phyloP scores from a whole-genome alignment of 2,888 invertebrate genomes.

The Polydesmus complanatus region DNA sequence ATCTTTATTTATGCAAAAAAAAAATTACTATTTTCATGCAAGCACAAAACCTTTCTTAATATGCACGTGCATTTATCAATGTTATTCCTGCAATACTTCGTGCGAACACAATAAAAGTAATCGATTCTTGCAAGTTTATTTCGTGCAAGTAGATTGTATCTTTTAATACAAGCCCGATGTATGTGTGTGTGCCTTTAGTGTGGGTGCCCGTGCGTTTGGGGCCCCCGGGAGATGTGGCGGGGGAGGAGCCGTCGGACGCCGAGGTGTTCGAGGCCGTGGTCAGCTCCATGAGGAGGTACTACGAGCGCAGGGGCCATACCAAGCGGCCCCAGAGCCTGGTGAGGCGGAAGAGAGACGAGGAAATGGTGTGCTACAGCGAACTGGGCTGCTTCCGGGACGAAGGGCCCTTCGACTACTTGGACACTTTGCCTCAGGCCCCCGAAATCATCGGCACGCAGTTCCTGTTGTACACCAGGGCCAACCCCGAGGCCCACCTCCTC shows the following conservation, averaged over 20 bases:
- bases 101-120: no score
- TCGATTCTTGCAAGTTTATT: no score
- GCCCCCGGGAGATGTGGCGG: no score
- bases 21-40: no score
- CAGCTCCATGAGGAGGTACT: constrained; percentile 36
- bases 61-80: no score
- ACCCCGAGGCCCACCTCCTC: constrained; percentile 30
- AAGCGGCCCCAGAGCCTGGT: not conserved
- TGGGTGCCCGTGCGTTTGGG: no score
- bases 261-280: constrained; percentile 58
- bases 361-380: constrained; percentile 68
- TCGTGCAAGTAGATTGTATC: no score
- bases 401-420: constrained; percentile 77
- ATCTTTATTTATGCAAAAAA: no score
- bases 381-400: constrained; percentile 85
- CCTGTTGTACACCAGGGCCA: constrained; percentile 45
- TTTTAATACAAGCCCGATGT: no score
- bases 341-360: constrained; percentile 52
- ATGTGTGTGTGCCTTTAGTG: no score
- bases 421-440: constrained; percentile 71
- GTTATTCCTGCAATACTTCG: no score
- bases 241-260: constrained; percentile 47
- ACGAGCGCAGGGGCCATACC: constrained; percentile 6
- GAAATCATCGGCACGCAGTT: constrained; percentile 72
- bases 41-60: no score